phyloP scores from a whole-genome alignment of 2,797 vertebrate species.

The Crenichthys baileyi region DNA sequence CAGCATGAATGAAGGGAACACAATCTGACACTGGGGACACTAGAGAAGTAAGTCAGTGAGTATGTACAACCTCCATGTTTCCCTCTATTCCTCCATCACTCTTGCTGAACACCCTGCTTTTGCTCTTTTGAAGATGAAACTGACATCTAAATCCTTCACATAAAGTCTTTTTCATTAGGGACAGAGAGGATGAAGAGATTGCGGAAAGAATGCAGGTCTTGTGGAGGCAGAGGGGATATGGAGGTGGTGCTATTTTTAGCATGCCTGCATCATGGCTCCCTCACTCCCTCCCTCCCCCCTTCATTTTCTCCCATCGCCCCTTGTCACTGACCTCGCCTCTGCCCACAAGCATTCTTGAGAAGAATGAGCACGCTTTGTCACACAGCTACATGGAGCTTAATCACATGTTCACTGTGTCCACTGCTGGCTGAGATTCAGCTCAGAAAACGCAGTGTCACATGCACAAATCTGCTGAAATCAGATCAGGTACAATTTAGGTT shows the following conservation, averaged over 20 bases:
- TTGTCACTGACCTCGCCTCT: constrained; percentile 52
- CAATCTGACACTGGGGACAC: constrained; percentile 24
- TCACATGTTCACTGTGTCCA: constrained; percentile 10
- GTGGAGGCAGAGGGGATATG: constrained; percentile 42
- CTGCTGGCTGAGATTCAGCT: constrained; percentile 34
- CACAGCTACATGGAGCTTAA: constrained; percentile 12
- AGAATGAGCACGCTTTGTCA: constrained; percentile 20
- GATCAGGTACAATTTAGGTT: no score
- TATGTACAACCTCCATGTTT: constrained; percentile 1
- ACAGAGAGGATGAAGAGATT: constrained; percentile 13
- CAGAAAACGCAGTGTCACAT: constrained; percentile 39
- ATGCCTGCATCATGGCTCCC: constrained; percentile 55
- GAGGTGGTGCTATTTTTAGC: constrained; percentile 69
- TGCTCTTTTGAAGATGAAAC: constrained; percentile 3
- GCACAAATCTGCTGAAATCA: neutral
- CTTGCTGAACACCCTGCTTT: neutral
- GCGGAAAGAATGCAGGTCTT: constrained; percentile 16
- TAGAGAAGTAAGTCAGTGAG: neutral
- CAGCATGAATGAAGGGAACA: neutral
- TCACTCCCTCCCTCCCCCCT: constrained; percentile 32
- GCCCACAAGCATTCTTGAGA: constrained; percentile 57
- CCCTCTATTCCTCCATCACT: neutral
- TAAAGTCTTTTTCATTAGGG: constrained; percentile 31
- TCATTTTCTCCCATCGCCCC: constrained; percentile 47
- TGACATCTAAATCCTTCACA: constrained; percentile 3